Evolutionary conservation across 1,140 invertebrate species (phyloP), one percentile per base, ranked within the genome.

Genomic region (Diachasmimorpha longicaudata): DNA sequence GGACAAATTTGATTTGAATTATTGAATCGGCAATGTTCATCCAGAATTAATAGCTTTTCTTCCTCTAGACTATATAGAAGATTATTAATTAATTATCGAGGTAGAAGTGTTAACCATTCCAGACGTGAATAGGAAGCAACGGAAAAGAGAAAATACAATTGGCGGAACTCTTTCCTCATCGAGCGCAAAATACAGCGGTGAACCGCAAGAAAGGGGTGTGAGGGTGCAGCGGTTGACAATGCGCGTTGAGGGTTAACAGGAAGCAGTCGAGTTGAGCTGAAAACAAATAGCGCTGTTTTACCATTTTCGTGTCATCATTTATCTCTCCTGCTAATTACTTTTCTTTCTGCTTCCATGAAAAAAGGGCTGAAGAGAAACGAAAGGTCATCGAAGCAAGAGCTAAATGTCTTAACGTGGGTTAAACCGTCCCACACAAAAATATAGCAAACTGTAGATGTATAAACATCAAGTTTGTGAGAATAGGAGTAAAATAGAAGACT

Each of bases 281-380:
- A 73, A 73, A 77, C 70, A 77, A 77, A 79, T 79, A 76, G 76
- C 71, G 74, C 69, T 73, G 75, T 79, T 71, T 72, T 68, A 36
- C 58, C 69, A 70, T 63, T 37, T 74, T 75, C 70, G 39, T 67
- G 76, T 72, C 16, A 71, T 70, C 77, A 77, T 77, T 79, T 79
- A 79, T 79, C 76, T 77, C 75, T 74, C 71, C 70, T 71, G 70
- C 72, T 77, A 78, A 78, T 63, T 70, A 71, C 72, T 68, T 78
- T 77, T 74, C 72, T 75, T 75, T 55, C 36, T 25, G 67, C 77
- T 73, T 75, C 72, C 72, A 77, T 79, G 74, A 75, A 75, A 77
- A 76, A 78, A 76, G 66, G 31, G 16, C 52, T n/a, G 13, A 58
- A 58, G 4, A 46, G 9, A 46, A 46, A 46, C 11, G n/a, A 11